Evolutionary conservation across 2,888 invertebrate genomes (phyloP).

Genomic region (Drosophila subquinaria): DNA sequence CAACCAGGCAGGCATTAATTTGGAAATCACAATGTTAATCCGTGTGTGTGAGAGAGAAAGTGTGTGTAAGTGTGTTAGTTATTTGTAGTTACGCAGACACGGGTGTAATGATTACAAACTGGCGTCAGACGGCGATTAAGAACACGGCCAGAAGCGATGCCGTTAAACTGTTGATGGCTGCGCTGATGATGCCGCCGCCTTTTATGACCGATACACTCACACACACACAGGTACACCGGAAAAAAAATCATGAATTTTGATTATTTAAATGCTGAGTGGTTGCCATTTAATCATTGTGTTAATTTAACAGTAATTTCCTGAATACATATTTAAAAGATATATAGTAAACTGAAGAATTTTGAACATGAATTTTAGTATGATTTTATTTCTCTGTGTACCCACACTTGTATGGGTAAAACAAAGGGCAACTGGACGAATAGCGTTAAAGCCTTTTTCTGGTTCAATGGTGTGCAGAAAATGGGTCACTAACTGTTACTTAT

Average conservation of each 20-base stretch:
- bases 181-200: constrained; percentile 46
- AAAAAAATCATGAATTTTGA: too few species aligned
- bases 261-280: too few species aligned
- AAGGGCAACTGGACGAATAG: constrained; percentile 1
- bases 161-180: constrained; percentile 61
- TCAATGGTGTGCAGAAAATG: constrained; percentile 78
- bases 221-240: background rate
- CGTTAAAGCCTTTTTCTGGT: constrained; percentile 74
- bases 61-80: constrained; percentile 8
- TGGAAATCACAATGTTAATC: background rate
- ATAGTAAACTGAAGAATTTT: too few species aligned
- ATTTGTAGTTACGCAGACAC: constrained; percentile 30
- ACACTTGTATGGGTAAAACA: background rate
- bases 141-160: constrained; percentile 51
- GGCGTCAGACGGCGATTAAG: constrained; percentile 57
- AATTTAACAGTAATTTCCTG: too few species aligned
- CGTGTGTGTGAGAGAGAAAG: background rate
- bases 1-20: constrained; percentile 28
- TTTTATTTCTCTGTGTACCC: background rate
- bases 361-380: too few species aligned
- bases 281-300: too few species aligned
- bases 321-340: too few species aligned
- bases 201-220: constrained; percentile 31
- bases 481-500: constrained; percentile 79
- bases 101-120: constrained; percentile 65